Percentiles rank a stretch among this genome's conserved stretches.
These are phyloP conservation scores for Acleris emargana DNA, from an alignment of 2,888 invertebrate genomes.

Conservation along the genomic window DNA sequence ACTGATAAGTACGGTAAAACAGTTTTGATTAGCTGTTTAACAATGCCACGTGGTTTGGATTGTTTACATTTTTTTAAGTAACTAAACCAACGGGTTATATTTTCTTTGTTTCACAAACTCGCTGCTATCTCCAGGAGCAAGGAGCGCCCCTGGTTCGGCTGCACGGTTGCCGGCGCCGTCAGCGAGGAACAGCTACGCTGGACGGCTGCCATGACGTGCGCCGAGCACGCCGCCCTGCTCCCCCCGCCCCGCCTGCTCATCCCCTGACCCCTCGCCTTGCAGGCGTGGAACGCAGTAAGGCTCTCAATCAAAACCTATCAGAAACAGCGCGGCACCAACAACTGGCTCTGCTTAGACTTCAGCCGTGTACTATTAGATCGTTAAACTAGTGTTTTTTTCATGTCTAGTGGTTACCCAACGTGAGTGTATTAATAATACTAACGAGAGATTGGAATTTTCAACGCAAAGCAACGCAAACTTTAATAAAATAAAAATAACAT, in stretches of 20 bases:
- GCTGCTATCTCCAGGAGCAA: slow-evolving; percentile 82
- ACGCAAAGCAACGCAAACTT: no score
- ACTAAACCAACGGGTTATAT: no score
- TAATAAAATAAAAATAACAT: no score
- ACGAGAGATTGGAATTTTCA: no score
- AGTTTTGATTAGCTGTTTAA: no score
- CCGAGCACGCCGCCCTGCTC: slow-evolving; percentile 85
- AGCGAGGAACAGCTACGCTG: slow-evolving; percentile 90
- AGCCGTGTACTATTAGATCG: no score
- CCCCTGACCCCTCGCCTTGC: slow-evolving; percentile 49
- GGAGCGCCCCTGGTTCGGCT: slow-evolving; percentile 91
- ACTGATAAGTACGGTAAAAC: no score
- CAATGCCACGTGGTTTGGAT: no score
- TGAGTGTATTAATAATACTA: no score
- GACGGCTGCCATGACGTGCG: slow-evolving; percentile 90
- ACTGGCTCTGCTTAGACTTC: neutral
- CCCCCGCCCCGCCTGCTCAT: slow-evolving; percentile 78
- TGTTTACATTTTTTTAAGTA: no score
- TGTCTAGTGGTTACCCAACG: no score
- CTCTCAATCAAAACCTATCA: neutral
- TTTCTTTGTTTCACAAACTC: neutral
- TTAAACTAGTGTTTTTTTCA: no score
- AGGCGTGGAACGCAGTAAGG: neutral
- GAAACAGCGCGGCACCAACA: neutral
- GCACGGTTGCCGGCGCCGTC: slow-evolving; percentile 89